phyloP scores from a whole-genome alignment of 2,797 vertebrate species.

The Poecile montanus region DNA sequence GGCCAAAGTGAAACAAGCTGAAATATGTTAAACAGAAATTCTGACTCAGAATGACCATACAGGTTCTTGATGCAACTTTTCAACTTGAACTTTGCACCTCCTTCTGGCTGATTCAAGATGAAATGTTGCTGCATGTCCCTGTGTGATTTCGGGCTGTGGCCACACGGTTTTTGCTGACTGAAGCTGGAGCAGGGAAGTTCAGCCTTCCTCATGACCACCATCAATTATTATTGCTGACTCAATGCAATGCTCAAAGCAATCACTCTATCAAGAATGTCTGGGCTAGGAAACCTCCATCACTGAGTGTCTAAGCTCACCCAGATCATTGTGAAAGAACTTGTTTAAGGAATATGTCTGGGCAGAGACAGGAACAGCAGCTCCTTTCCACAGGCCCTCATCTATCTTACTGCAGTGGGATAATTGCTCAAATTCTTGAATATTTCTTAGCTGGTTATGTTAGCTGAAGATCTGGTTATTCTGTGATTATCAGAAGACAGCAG shows the following conservation, averaged over 20 bases:
- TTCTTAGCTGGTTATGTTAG: neutral
- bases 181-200: neutral
- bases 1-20: conserved; percentile 8
- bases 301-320: neutral
- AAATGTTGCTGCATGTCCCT: neutral
- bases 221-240: neutral
- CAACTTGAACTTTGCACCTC: neutral
- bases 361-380: neutral
- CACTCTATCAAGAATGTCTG: neutral
- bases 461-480: neutral
- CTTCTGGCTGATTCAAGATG: conserved; percentile 1
- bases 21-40: neutral
- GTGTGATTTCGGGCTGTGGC: conserved; percentile 9
- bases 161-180: conserved; percentile 41
- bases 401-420: neutral
- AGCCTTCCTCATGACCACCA: neutral
- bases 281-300: neutral
- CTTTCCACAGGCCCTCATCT: neutral
- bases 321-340: conserved; percentile 12
- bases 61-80: neutral
- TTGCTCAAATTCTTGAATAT: neutral
- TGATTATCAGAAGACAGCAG: neutral
- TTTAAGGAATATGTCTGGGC: neutral
- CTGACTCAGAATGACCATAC: conserved; percentile 38
- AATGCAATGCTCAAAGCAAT: neutral